phyloP scores from a whole-genome alignment of 2,113 vertebrate genomes.

The Jaculus jaculus region DNA sequence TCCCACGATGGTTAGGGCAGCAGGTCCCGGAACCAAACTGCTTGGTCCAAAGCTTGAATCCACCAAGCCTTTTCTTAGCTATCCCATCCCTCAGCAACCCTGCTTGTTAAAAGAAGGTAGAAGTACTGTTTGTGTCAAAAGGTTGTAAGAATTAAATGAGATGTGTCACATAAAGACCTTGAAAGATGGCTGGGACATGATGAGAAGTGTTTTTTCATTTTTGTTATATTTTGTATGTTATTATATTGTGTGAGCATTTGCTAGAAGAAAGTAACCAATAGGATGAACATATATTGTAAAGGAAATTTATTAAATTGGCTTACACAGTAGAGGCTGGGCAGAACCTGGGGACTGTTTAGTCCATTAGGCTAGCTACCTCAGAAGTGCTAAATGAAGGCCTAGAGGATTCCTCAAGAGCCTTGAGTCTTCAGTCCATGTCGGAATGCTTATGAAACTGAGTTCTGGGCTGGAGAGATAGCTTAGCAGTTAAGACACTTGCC shows the following conservation, averaged over 20 bases:
- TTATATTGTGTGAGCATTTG: neutral
- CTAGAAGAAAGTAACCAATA: no score
- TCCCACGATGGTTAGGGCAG: neutral
- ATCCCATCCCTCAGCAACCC: neutral
- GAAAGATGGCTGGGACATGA: neutral
- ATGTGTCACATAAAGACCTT: neutral
- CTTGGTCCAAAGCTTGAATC: neutral
- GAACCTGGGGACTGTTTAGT: no score
- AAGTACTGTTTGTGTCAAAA: neutral
- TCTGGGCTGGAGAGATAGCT: no score
- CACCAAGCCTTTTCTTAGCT: neutral
- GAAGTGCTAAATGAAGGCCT: no score
- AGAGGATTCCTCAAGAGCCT: no score
- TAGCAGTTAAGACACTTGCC: no score
- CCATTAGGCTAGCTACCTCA: no score
- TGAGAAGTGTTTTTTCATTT: neutral
- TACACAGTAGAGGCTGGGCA: no score
- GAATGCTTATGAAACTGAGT: no score
- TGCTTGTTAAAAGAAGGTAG: neutral
- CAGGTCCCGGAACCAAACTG: neutral
- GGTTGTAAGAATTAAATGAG: neutral
- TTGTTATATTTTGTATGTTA: neutral
- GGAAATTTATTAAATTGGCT: no score
- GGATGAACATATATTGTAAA: no score
- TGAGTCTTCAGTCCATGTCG: no score